Evolutionary conservation across 2,888 invertebrate species (phyloP).

Genomic region (Mimachlamys varia): DNA sequence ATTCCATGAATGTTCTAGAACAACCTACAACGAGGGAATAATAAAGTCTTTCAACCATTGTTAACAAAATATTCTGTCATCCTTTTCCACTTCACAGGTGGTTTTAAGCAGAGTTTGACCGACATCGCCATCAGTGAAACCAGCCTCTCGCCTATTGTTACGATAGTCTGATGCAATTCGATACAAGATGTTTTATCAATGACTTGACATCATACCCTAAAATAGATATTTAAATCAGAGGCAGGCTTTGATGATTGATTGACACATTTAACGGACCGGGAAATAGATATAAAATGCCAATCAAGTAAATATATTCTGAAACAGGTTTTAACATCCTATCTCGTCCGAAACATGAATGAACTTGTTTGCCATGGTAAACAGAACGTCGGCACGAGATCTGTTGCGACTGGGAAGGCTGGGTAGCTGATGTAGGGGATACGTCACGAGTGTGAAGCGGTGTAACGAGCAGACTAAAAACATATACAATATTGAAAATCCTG

Average conservation of each 20-base stretch:
- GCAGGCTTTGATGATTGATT: background rate
- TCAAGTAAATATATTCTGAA: background rate
- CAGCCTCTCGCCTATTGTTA: background rate
- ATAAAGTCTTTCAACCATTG: no score
- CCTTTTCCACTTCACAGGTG: no score
- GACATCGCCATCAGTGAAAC: no score
- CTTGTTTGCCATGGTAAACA: background rate
- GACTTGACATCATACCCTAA: background rate
- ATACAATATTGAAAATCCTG: no score
- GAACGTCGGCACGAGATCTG: background rate
- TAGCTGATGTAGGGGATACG: background rate
- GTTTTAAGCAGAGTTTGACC: no score
- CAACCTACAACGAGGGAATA: no score
- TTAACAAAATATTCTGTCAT: no score
- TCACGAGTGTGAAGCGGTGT: background rate
- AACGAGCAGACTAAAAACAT: background rate
- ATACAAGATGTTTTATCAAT: background rate
- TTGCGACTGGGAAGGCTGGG: background rate
- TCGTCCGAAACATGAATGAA: background rate
- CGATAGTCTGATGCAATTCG: background rate
- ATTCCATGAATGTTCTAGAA: no score
- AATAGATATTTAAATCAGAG: constrained; percentile 16
- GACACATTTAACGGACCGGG: background rate
- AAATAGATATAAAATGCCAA: background rate
- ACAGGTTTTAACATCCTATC: background rate